Evolutionary conservation across 1,140 invertebrate species (phyloP).

Genomic region (Chironomus striatipennis): DNA sequence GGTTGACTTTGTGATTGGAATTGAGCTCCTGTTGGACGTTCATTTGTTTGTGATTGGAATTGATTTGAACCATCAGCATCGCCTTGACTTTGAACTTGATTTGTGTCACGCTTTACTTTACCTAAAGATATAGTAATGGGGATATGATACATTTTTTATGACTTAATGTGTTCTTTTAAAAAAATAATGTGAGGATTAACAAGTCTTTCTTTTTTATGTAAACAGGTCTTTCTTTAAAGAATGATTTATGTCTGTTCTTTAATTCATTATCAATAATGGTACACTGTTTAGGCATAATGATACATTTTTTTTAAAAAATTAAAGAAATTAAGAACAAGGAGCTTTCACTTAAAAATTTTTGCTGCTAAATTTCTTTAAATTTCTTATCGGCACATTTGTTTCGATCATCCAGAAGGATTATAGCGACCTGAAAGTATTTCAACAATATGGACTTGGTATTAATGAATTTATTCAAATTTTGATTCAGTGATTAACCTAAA

Average conservation of each 20-base stretch:
- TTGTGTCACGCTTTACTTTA: not conserved
- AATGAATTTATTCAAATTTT: not conserved
- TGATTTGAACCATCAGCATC: not conserved
- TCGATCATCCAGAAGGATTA: not conserved
- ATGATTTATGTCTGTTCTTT: not conserved
- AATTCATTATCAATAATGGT: not conserved
- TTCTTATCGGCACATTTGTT: not conserved
- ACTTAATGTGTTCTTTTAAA: too few relatives aligned
- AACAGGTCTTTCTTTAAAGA: too few relatives aligned
- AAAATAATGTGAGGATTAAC: not conserved
- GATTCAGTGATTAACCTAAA: not conserved
- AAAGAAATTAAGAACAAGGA: not conserved
- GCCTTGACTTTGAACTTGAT: constrained; percentile 3
- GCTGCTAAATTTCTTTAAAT: not conserved
- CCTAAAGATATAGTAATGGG: not conserved
- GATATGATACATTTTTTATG: not conserved
- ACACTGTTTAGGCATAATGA: not conserved
- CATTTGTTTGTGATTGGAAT: not conserved
- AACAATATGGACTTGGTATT: not conserved
- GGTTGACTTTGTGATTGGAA: not conserved
- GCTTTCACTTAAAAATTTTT: too few relatives aligned
- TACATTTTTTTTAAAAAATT: not conserved
- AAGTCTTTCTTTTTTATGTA: too few relatives aligned
- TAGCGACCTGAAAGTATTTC: constrained; percentile 17
- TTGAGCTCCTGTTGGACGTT: not conserved